Percentiles rank a stretch among this genome's conserved stretches.
Evolutionary conservation across 2,797 vertebrate genomes (phyloP).

Genomic region (Anguilla marmorata): DNA sequence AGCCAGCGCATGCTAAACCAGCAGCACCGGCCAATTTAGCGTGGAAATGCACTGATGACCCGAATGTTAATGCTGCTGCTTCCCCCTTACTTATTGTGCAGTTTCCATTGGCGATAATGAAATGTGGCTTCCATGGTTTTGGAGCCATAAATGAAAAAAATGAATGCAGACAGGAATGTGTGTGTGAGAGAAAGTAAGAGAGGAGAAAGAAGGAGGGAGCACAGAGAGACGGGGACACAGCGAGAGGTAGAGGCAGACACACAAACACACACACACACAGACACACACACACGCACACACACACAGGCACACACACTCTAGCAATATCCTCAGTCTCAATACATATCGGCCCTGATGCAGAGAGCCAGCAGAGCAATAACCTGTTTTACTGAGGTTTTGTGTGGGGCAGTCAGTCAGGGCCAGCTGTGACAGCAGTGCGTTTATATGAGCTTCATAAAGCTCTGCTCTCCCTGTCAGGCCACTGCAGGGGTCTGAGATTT

Average conservation of each 20-base stretch:
- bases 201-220: too few relatives aligned
- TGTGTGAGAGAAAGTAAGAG: neutral
- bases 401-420: too few relatives aligned
- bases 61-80: neutral
- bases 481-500: neutral
- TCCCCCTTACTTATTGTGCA: neutral
- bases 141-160: neutral
- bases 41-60: neutral
- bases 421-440: neutral
- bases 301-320: too few relatives aligned
- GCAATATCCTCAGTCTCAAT: too few relatives aligned
- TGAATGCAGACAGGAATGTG: neutral
- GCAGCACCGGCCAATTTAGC: neutral
- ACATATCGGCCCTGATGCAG: too few relatives aligned
- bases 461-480: neutral
- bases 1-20: too few relatives aligned
- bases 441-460: neutral
- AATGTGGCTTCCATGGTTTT: neutral
- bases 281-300: too few relatives aligned
- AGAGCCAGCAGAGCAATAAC: too few relatives aligned
- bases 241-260: constrained; percentile 19
- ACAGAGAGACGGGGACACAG: neutral
- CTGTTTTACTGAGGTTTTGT: too few relatives aligned
- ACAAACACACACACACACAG: too few relatives aligned
- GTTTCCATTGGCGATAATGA: neutral